phyloP scores from a whole-genome alignment of 2,888 invertebrate species.

The Brenthis daphne region DNA sequence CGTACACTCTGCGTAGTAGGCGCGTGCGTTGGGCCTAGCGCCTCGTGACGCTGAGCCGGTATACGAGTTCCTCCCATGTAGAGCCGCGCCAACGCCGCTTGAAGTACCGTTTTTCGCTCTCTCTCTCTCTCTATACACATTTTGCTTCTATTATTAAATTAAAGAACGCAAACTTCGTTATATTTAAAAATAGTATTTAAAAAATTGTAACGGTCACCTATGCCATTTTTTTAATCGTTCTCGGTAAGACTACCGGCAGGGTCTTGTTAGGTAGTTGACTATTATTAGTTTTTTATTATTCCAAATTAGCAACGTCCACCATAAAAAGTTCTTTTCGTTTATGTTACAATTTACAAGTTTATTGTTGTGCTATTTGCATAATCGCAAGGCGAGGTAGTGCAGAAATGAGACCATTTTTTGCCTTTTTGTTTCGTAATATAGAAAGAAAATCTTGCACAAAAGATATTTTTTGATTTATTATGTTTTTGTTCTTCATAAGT shows the following conservation, averaged over 20 bases:
- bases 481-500: slow-evolving; percentile 59
- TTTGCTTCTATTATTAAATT: slow-evolving; percentile 20
- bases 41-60: slow-evolving; percentile 80
- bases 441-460: slow-evolving; percentile 68
- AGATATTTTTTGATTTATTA: slow-evolving; percentile 73
- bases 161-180: slow-evolving; percentile 22
- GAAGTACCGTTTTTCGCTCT: slow-evolving; percentile 40
- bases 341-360: slow-evolving; percentile 75
- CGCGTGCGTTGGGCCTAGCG: slow-evolving; percentile 55
- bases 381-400: slow-evolving; percentile 70
- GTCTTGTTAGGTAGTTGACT: slow-evolving; percentile 67
- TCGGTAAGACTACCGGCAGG: slow-evolving; percentile 61
- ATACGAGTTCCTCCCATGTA: slow-evolving; percentile 89
- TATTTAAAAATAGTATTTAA: slow-evolving; percentile 42
- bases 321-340: slow-evolving; percentile 66
- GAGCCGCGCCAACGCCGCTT: slow-evolving; percentile 56
- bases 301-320: slow-evolving; percentile 62
- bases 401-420: slow-evolving; percentile 71
- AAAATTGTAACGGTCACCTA: slow-evolving; percentile 52
- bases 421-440: slow-evolving; percentile 69
- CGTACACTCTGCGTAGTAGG: slow-evolving; percentile 75
- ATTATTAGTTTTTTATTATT: slow-evolving; percentile 62
- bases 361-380: slow-evolving; percentile 78
- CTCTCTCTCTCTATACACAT: slow-evolving; percentile 15
- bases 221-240: slow-evolving; percentile 53